A percentile compares a stretch with the other conserved stretches of the same genome.
Evolutionary conservation across 2,888 invertebrate genomes (phyloP).

Genomic region (Ectropis crepuscularia): DNA sequence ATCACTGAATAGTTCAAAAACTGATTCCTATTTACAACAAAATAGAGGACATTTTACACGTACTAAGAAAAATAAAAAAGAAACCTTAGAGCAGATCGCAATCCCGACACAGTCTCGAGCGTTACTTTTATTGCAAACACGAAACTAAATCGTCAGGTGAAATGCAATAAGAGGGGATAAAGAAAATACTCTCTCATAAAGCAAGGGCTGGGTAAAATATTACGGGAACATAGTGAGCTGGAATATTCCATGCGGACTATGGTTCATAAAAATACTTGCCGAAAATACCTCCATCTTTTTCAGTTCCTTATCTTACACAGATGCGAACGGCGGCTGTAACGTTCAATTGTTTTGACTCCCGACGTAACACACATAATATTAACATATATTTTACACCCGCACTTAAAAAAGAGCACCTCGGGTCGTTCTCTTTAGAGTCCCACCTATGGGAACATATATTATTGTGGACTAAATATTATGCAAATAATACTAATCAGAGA

Average conservation of each 20-base stretch:
- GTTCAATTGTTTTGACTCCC: not conserved
- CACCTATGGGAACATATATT: too few species aligned
- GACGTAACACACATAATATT: not conserved
- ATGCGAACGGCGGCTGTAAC: not conserved
- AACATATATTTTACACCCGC: too few species aligned
- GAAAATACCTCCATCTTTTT: constrained; percentile 32
- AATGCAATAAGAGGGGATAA: constrained; percentile 46
- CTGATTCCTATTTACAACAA: not conserved
- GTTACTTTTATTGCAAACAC: constrained; percentile 36
- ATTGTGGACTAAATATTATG: too few species aligned
- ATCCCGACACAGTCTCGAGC: constrained; percentile 23
- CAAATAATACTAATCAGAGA: too few species aligned
- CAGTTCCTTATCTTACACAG: constrained; percentile 18
- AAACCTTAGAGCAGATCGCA: constrained; percentile 23
- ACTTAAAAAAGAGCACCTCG: too few species aligned
- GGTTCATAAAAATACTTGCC: constrained; percentile 42
- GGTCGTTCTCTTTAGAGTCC: too few species aligned
- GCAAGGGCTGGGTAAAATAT: constrained; percentile 59
- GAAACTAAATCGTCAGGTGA: constrained; percentile 42
- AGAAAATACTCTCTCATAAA: constrained; percentile 48
- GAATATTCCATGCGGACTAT: constrained; percentile 35
- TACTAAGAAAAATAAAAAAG: constrained; percentile 10
- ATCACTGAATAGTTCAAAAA: too few species aligned
- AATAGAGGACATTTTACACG: constrained; percentile 2
- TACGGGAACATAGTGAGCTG: constrained; percentile 47